Base-by-base conservation (phyloP, 2,888 invertebrate genomes). In the Aelia acuminata region DNA sequence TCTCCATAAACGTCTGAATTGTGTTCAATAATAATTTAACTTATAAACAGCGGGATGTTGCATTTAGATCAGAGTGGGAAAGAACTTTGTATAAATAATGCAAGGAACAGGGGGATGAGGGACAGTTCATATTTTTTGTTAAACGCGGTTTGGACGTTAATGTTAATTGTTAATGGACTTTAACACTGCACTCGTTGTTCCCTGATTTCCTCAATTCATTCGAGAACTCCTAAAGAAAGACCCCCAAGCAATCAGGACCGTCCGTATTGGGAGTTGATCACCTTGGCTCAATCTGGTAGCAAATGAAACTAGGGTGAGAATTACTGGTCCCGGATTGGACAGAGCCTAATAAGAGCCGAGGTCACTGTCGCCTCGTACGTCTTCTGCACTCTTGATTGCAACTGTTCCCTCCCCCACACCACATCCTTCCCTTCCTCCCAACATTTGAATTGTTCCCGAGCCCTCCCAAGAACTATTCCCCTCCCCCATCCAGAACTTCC, bases 291-390 rank as follows among this genome's bases (percentile, higher is more conserved):
- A 70, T 70, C 35, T 4, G 18, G 35, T 20, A 35, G 5, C 31
- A 70, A 70, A 70, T 70, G 63, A 70, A 70, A 70, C 63, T 35
- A 20, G 31, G 35, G 63, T 70, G 63, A 35, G 63, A 70, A 70
- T 70, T 31, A 70, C 63, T 70, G 13, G 26, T 18, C 35, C 3
- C 4, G 63, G 18, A 70, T 70, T 70, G 63, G 63, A 70, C 63
- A 70, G 0, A 7, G 31, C 31, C 63, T 35, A 70, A 70, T 70
- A 31, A 70, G 63, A 18, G 31, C n/a, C n/a, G 5, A 18, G 35
- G 20, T 0, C 63, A 35, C 18, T 20, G 35, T 20, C 63, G 18
- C 63, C 15, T 70, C 63, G 18, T 70, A 31, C 35, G 35, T 70
- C 63, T 70, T 70, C 63, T 70, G 63, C 18, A 35, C 31, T 70